Percentiles rank a stretch among this genome's conserved stretches.
Evolutionary conservation across 1,140 invertebrate species (phyloP).

Genomic region (Papilio dardanus): DNA sequence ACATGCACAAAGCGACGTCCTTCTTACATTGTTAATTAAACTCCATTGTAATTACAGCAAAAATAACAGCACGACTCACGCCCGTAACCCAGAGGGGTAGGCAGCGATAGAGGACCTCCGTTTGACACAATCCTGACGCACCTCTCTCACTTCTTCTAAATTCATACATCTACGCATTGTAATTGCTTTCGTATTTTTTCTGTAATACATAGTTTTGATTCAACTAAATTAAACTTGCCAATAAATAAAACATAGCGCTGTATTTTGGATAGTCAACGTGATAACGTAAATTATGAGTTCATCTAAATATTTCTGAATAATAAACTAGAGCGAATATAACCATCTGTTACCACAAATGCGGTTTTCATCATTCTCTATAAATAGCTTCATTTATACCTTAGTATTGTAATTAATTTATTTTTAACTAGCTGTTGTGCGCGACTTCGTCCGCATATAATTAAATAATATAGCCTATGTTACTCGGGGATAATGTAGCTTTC

Average conservation of each 20-base stretch:
- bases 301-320: not conserved
- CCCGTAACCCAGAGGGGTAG: too few relatives aligned
- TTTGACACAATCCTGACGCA: too few relatives aligned
- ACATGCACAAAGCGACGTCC: not conserved
- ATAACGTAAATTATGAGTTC: conserved; percentile 4
- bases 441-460: too few relatives aligned
- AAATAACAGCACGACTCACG: too few relatives aligned
- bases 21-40: too few relatives aligned
- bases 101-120: too few relatives aligned
- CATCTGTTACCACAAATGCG: conserved; percentile 18
- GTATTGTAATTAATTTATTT: not conserved
- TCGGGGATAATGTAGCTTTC: too few relatives aligned
- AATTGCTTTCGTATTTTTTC: not conserved
- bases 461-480: too few relatives aligned
- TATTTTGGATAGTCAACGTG: not conserved
- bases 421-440: too few relatives aligned
- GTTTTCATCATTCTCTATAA: not conserved
- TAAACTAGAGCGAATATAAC: conserved; percentile 8
- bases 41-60: too few relatives aligned
- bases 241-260: not conserved
- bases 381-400: not conserved
- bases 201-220: not conserved
- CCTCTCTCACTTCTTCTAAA: too few relatives aligned
- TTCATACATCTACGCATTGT: too few relatives aligned
- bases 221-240: not conserved